Conservation (phyloP, 1,140 invertebrate species). For the Drosophila pseudoananassae region DNA sequence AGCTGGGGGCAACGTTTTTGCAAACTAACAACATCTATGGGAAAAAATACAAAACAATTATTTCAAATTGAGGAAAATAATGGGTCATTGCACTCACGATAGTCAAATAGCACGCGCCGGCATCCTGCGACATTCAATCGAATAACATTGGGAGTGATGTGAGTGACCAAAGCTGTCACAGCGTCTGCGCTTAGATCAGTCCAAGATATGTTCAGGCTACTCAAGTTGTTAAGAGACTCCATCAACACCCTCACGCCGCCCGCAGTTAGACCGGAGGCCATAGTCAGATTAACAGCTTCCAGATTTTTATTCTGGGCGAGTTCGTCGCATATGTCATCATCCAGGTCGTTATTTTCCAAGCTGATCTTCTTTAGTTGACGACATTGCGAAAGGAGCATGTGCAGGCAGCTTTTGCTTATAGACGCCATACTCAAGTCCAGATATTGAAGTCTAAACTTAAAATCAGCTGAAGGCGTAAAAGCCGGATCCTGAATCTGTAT, state of each 20-base stretch:
- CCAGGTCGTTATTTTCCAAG: conserved; percentile 90
- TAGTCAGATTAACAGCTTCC: conserved; percentile 90
- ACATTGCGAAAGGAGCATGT: conserved; percentile 88
- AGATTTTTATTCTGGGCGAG: conserved; percentile 88
- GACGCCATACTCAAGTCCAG: conserved; percentile 93
- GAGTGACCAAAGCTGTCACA: conserved; percentile 87
- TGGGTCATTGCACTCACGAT: conserved; percentile 86
- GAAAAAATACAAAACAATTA: neutral
- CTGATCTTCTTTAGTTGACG: conserved; percentile 91
- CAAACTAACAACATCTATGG: conserved; percentile 88
- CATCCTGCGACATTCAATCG: conserved; percentile 93
- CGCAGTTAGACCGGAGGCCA: conserved; percentile 88
- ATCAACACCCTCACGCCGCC: conserved; percentile 87
- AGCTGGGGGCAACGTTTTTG: conserved; percentile 88
- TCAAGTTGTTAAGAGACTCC: conserved; percentile 87
- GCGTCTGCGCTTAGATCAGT: conserved; percentile 87
- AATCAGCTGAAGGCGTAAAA: conserved; percentile 75
- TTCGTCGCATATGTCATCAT: conserved; percentile 86
- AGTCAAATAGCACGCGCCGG: conserved; percentile 89
- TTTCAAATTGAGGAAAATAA: neutral
- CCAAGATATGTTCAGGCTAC: conserved; percentile 93
- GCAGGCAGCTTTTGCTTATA: conserved; percentile 87
- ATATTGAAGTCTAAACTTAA: conserved; percentile 87
- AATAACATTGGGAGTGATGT: conserved; percentile 87
- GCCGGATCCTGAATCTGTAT: conserved; percentile 85